These are phyloP conservation scores for Thera britannica DNA, from an alignment of 2,888 invertebrate genomes.

Conservation along the genomic window DNA sequence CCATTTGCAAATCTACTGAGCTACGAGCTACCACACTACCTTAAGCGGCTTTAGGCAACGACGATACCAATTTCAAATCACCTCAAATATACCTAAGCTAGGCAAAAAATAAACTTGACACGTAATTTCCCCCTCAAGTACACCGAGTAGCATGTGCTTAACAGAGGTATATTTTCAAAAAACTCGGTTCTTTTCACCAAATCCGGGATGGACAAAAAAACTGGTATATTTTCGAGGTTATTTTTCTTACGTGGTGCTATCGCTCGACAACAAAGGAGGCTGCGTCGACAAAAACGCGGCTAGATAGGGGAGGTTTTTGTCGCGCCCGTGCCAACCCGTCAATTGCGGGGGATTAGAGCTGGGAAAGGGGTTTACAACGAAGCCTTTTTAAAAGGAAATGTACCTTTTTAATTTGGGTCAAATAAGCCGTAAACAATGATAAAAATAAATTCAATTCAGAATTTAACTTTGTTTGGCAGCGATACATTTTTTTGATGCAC, in stretches of 20 bases:
- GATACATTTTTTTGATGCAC: too few relatives aligned
- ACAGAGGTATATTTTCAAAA: constrained; percentile 11
- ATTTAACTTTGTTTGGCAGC: too few relatives aligned
- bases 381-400: constrained; percentile 8
- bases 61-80: background rate
- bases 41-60: background rate
- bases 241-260: constrained; percentile 54
- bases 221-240: constrained; percentile 39
- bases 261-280: constrained; percentile 49
- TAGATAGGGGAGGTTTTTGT: constrained; percentile 35
- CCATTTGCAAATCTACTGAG: background rate
- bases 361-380: constrained; percentile 31
- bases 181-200: constrained; percentile 13
- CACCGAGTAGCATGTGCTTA: background rate
- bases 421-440: background rate
- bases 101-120: background rate
- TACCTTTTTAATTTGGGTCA: background rate
- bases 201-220: constrained; percentile 30
- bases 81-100: background rate
- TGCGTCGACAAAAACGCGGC: constrained; percentile 53
- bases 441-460: background rate
- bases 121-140: background rate
- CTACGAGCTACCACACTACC: background rate
- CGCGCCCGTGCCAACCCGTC: constrained; percentile 32
- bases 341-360: constrained; percentile 32